These are phyloP conservation scores for Colinus virginianus DNA, from an alignment of 2,113 vertebrate genomes.

Conservation along the genomic window DNA sequence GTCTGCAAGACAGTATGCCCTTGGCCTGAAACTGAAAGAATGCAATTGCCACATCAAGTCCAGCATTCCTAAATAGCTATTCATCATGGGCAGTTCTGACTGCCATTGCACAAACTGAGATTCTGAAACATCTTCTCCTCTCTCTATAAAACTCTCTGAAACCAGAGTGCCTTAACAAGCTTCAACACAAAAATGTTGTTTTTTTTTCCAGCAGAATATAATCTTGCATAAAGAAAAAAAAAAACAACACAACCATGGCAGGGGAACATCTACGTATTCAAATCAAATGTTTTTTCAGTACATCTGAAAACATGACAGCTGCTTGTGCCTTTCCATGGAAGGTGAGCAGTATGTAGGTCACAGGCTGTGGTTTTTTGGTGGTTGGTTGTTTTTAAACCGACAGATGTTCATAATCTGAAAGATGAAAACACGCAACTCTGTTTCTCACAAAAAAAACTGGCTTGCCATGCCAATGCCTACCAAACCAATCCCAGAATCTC, in stretches of 20 bases:
- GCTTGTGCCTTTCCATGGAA: background rate
- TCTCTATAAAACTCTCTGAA: background rate
- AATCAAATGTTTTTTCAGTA: background rate
- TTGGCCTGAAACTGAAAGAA: slow-evolving; percentile 85
- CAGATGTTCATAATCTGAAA: background rate
- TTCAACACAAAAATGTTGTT: no score
- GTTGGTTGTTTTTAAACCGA: background rate
- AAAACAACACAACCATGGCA: background rate
- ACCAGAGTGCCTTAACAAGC: background rate
- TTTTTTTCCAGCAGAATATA: background rate
- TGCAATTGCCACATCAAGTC: slow-evolving; percentile 43
- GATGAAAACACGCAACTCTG: background rate
- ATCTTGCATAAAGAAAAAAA: background rate
- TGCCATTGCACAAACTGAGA: background rate
- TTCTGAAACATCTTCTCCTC: background rate
- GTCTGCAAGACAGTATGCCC: slow-evolving; percentile 94
- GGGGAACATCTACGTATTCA: background rate
- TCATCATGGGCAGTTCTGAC: background rate
- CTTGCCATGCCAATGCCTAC: background rate
- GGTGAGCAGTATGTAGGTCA: background rate
- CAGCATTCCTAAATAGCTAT: background rate
- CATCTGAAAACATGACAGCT: background rate
- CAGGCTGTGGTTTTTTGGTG: background rate
- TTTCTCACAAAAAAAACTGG: background rate
- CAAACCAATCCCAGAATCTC: background rate